These are phyloP conservation scores for Callospermophilus lateralis DNA, from an alignment of 2,113 vertebrate species.

Conservation along the genomic window DNA sequence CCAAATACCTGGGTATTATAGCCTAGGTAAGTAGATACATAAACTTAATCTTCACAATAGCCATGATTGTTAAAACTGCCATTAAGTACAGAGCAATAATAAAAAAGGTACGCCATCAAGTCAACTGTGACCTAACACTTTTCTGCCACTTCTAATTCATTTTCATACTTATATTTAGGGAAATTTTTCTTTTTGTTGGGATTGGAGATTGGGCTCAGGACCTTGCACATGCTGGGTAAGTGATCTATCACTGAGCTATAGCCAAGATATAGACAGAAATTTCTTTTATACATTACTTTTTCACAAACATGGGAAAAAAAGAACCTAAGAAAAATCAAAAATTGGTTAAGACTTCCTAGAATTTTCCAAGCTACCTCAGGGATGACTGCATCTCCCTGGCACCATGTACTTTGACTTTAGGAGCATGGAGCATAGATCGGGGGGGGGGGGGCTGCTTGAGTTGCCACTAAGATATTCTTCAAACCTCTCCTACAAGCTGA, in stretches of 20 bases:
- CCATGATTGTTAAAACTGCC: background rate
- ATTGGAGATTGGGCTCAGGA: too few species aligned
- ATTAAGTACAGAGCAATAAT: background rate
- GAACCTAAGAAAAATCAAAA: background rate
- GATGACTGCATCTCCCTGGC: background rate
- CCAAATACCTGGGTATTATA: background rate
- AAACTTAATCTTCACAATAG: background rate
- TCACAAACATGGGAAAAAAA: background rate
- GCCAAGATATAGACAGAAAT: background rate
- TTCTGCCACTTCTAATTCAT: background rate
- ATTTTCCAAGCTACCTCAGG: background rate
- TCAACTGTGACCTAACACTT: background rate
- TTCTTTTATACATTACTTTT: background rate
- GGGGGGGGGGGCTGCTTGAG: background rate
- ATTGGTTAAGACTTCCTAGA: background rate
- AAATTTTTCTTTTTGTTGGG: too few species aligned
- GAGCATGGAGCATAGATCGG: background rate
- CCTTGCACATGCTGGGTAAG: too few species aligned
- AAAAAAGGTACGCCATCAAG: background rate
- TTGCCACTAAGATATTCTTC: background rate
- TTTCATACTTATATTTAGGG: background rate
- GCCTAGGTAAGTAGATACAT: background rate
- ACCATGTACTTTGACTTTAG: background rate
- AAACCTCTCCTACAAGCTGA: background rate
- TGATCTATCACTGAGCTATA: too few species aligned